Conservation (phyloP, 2,797 vertebrate genomes). For the Heteromormyrus szaboi region DNA sequence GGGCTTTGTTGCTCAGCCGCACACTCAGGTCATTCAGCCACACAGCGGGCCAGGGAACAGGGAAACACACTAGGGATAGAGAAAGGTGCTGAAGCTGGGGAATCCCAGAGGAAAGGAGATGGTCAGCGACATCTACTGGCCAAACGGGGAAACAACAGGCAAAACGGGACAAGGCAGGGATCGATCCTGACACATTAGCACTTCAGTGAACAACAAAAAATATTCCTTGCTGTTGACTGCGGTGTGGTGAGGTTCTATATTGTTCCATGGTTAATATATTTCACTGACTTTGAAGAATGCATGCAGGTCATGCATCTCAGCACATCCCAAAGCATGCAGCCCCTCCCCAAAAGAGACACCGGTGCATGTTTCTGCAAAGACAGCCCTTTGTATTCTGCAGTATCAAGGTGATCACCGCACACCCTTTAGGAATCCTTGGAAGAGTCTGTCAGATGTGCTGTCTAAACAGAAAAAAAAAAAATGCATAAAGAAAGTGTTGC, state of each 20-base stretch:
- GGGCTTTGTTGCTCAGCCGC: not conserved
- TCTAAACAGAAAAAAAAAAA: not conserved
- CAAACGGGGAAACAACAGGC: not conserved
- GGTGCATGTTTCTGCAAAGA: not conserved
- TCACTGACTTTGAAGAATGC: not conserved
- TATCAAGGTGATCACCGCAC: not conserved
- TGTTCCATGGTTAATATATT: not conserved
- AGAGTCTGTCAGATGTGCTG: not conserved
- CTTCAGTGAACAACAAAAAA: not conserved
- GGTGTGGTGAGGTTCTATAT: not conserved
- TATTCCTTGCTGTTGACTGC: not conserved
- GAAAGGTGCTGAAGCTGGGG: not conserved
- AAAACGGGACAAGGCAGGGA: not conserved
- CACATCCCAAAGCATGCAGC: not conserved
- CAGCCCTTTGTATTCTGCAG: not conserved
- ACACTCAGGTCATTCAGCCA: not conserved
- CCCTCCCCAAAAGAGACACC: not conserved
- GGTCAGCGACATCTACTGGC: not conserved
- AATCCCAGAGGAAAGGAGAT: not conserved
- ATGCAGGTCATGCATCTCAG: not conserved
- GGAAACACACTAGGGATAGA: not conserved
- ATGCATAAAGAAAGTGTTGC: not conserved
- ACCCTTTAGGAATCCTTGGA: conserved; percentile 16
- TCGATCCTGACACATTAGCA: not conserved
- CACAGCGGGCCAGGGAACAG: not conserved